These are phyloP conservation scores for Laspeyria flexula DNA, from an alignment of 2,888 invertebrate species.

Conservation along the genomic window DNA sequence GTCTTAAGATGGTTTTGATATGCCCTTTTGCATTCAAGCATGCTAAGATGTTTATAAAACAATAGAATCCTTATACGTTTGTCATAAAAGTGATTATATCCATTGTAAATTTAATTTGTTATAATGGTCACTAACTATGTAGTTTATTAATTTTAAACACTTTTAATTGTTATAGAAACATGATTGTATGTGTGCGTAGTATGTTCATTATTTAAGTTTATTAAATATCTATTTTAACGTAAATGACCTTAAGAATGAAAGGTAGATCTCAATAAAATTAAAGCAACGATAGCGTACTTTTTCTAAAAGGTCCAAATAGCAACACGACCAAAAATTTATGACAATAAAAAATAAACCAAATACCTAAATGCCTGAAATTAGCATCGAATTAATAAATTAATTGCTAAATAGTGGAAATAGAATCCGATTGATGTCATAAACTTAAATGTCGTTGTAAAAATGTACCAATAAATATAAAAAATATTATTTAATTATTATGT, in stretches of 20 bases:
- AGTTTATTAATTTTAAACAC: background rate
- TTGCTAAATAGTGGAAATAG: constrained; percentile 32
- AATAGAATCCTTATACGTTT: too few relatives aligned
- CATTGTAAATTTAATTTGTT: too few relatives aligned
- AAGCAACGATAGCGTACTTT: constrained; percentile 7
- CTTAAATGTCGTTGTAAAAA: constrained; percentile 7
- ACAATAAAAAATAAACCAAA: constrained; percentile 39
- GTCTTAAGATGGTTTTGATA: background rate
- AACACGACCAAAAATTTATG: constrained; percentile 38
- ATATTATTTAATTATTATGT: background rate
- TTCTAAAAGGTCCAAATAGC: constrained; percentile 17
- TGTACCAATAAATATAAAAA: constrained; percentile 1
- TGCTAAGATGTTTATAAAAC: background rate
- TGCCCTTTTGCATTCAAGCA: background rate
- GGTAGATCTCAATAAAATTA: constrained; percentile 6
- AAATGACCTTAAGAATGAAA: too few relatives aligned
- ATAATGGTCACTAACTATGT: too few relatives aligned
- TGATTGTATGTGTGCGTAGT: too few relatives aligned
- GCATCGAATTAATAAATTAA: constrained; percentile 35
- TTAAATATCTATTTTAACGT: too few relatives aligned
- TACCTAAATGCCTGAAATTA: constrained; percentile 23
- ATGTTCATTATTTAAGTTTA: too few relatives aligned
- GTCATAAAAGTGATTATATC: too few relatives aligned
- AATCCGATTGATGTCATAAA: constrained; percentile 11
- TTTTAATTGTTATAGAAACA: too few relatives aligned